phyloP scores from a whole-genome alignment of 1,140 invertebrate genomes.

The Hylyphantes graminicola region DNA sequence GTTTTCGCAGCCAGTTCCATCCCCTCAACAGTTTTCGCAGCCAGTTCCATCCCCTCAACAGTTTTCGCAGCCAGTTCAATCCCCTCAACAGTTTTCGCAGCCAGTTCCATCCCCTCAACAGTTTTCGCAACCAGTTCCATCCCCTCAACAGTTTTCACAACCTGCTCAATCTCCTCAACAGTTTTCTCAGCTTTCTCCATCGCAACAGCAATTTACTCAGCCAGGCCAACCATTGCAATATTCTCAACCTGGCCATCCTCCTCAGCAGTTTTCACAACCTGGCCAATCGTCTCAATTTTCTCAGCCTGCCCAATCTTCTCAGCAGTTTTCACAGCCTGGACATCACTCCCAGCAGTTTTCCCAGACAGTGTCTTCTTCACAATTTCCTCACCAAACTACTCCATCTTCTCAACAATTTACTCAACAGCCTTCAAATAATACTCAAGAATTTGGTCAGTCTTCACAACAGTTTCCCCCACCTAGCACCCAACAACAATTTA shows the following conservation, averaged over 20 bases:
- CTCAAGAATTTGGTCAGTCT: constrained; percentile 13
- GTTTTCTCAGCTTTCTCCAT: constrained; percentile 2
- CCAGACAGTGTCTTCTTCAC: constrained; percentile 13
- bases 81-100: constrained; percentile 32
- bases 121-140: constrained; percentile 8
- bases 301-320: constrained; percentile 27
- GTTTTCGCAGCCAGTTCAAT: constrained; percentile 9
- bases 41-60: constrained; percentile 40
- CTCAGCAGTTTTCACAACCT: constrained; percentile 18
- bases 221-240: constrained; percentile 8
- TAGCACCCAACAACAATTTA: neutral
- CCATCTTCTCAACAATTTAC: constrained; percentile 30
- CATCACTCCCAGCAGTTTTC: neutral
- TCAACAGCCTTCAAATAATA: constrained; percentile 20
- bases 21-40: constrained; percentile 28
- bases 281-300: constrained; percentile 26
- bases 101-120: constrained; percentile 8
- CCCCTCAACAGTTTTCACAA: constrained; percentile 15
- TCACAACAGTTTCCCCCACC: constrained; percentile 20
- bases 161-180: constrained; percentile 12
- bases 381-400: constrained; percentile 18
- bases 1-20: constrained; percentile 1
- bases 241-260: constrained; percentile 5
- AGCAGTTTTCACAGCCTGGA: constrained; percentile 36
- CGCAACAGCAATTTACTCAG: constrained; percentile 26